Conservation (phyloP, 2,888 invertebrate genomes). For the Hydropsyche betteni region DNA sequence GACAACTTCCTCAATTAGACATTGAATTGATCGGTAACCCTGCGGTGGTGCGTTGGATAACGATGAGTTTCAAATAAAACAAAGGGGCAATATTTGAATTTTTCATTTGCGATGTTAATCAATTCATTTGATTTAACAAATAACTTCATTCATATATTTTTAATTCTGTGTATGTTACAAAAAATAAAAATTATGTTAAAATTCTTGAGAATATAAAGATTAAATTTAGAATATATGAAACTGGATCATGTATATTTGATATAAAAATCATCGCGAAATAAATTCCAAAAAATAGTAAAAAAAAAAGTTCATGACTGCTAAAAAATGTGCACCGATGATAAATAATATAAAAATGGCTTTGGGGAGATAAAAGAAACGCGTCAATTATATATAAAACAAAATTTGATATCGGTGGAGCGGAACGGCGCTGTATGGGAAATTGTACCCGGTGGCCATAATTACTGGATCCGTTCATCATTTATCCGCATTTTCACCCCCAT, state of each 20-base stretch:
- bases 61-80: neutral
- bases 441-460: conserved; percentile 50
- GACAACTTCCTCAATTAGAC: conserved; percentile 39
- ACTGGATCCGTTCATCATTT: conserved; percentile 39
- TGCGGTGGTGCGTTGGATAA: conserved; percentile 19
- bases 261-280: too few species aligned
- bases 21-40: conserved; percentile 32
- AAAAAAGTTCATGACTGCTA: too few species aligned
- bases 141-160: too few species aligned
- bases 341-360: conserved; percentile 39
- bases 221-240: too few species aligned
- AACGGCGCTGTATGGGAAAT: conserved; percentile 48
- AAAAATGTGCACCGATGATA: neutral
- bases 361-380: conserved; percentile 49
- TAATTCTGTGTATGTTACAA: too few species aligned
- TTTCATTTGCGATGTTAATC: neutral
- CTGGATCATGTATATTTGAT: too few species aligned
- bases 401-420: conserved; percentile 49
- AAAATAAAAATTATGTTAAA: too few species aligned
- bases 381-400: conserved; percentile 48
- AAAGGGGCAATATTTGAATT: neutral
- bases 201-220: too few species aligned
- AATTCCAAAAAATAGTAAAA: too few species aligned
- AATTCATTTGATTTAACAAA: too few species aligned
- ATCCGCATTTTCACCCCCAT: conserved; percentile 42